A percentile compares a stretch with the other conserved stretches of the same genome.
phyloP scores from a whole-genome alignment of 2,797 vertebrate genomes.

The Ispidina lecontei region DNA sequence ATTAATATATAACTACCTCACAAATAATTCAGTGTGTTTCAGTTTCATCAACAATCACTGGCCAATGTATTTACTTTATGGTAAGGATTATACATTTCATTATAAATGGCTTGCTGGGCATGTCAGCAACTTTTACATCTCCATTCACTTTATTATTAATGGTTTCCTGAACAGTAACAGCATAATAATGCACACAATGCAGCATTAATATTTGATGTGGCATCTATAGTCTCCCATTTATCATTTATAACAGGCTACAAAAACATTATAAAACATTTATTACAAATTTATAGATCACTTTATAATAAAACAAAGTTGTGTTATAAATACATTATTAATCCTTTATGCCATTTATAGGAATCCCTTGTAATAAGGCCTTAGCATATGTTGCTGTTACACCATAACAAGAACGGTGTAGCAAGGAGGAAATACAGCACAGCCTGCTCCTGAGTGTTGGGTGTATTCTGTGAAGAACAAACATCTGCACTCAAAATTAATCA shows the following conservation, averaged over 20 bases:
- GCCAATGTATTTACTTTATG: slow-evolving; percentile 72
- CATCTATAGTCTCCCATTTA: slow-evolving; percentile 79
- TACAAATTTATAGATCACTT: slow-evolving; percentile 81
- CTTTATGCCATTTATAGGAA: slow-evolving; percentile 73
- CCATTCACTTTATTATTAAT: slow-evolving; percentile 82
- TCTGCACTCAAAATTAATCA: slow-evolving; percentile 46
- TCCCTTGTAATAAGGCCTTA: slow-evolving; percentile 72
- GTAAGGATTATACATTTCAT: slow-evolving; percentile 77
- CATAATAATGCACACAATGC: slow-evolving; percentile 70
- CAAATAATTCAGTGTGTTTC: slow-evolving; percentile 70
- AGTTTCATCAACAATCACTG: slow-evolving; percentile 58
- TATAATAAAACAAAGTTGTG: slow-evolving; percentile 76
- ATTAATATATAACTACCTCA: slow-evolving; percentile 68
- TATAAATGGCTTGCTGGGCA: slow-evolving; percentile 74
- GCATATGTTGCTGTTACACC: slow-evolving; percentile 31
- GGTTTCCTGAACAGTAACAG: slow-evolving; percentile 77
- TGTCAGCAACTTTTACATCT: slow-evolving; percentile 71
- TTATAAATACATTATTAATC: slow-evolving; percentile 85
- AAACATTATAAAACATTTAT: slow-evolving; percentile 88
- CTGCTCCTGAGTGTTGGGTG: background rate
- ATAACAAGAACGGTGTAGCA: background rate
- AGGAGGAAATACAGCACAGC: background rate
- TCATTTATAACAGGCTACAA: slow-evolving; percentile 86
- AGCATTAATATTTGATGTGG: slow-evolving; percentile 82
- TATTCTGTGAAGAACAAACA: slow-evolving; percentile 1